Evolutionary conservation across 2,797 vertebrate genomes (phyloP).

Genomic region (Erethizon dorsatum): DNA sequence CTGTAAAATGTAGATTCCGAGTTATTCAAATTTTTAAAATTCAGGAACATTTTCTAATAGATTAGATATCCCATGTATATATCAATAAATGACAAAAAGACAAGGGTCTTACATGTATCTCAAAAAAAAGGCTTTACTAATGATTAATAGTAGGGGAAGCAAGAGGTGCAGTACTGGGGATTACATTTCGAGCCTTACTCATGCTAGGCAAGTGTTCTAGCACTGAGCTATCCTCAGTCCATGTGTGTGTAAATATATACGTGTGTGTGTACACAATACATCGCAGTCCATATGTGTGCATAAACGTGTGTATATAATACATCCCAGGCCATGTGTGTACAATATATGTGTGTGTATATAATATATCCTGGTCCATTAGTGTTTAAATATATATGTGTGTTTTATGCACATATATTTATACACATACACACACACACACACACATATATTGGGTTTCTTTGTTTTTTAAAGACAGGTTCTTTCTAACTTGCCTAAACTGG

Average conservation of each 20-base stretch:
- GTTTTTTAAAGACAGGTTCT: not conserved
- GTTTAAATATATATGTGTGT: no score
- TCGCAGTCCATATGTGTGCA: no score
- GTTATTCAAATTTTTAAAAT: not conserved
- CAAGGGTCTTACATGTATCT: not conserved
- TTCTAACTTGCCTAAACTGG: not conserved
- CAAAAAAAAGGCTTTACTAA: not conserved
- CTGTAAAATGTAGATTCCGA: not conserved
- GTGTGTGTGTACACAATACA: not conserved
- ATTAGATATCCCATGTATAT: slow-evolving; percentile 18
- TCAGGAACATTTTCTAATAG: slow-evolving; percentile 26
- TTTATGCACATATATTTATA: no score
- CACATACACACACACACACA: no score
- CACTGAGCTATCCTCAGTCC: not conserved
- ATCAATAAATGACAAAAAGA: slow-evolving; percentile 45
- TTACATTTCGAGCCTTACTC: not conserved
- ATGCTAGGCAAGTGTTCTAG: not conserved
- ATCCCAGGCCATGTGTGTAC: not conserved
- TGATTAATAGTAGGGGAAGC: not conserved
- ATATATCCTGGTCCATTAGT: not conserved
- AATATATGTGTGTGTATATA: not conserved
- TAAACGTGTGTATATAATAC: no score
- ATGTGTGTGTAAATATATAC: not conserved
- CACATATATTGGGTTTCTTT: no score
- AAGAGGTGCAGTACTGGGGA: not conserved